A percentile compares a stretch with the other conserved stretches of the same genome.
Conservation (phyloP, 2,797 vertebrate species). For the Cirrhinus mrigala region DNA sequence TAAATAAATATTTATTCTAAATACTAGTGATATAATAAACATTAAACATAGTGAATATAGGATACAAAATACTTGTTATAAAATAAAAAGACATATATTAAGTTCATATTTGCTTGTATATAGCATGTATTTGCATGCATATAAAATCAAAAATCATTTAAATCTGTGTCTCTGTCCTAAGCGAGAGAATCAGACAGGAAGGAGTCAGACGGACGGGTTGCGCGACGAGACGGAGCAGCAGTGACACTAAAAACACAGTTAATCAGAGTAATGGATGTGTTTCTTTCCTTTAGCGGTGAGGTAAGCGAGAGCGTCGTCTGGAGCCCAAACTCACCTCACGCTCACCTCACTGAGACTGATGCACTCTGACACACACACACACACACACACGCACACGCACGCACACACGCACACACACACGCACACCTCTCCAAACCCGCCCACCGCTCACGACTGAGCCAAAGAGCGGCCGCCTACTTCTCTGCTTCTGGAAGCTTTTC, state of each 20-base stretch:
- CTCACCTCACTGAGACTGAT: conserved; percentile 42
- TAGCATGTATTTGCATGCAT: not conserved
- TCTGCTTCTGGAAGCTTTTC: not conserved
- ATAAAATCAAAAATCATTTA: not conserved
- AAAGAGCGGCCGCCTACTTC: not conserved
- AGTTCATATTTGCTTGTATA: not conserved
- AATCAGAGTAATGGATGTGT: conserved; percentile 28
- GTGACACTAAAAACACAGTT: conserved; percentile 1
- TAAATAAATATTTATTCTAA: too few relatives aligned
- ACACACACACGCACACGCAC: not conserved
- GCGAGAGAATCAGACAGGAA: not conserved
- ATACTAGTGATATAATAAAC: not conserved
- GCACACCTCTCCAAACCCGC: not conserved
- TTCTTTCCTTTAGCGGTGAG: conserved; percentile 35
- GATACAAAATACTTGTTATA: not conserved
- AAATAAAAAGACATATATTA: not conserved
- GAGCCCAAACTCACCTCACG: conserved; percentile 31
- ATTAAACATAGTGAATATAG: not conserved
- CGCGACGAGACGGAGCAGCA: not conserved
- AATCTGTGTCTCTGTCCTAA: conserved; percentile 62
- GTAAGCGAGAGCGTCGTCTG: conserved; percentile 24
- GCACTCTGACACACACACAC: conserved; percentile 11
- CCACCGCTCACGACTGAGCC: not conserved
- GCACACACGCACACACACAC: too few relatives aligned
- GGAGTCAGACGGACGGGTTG: not conserved